phyloP scores from a whole-genome alignment of 2,113 vertebrate genomes.

The Lepisosteus osseus region DNA sequence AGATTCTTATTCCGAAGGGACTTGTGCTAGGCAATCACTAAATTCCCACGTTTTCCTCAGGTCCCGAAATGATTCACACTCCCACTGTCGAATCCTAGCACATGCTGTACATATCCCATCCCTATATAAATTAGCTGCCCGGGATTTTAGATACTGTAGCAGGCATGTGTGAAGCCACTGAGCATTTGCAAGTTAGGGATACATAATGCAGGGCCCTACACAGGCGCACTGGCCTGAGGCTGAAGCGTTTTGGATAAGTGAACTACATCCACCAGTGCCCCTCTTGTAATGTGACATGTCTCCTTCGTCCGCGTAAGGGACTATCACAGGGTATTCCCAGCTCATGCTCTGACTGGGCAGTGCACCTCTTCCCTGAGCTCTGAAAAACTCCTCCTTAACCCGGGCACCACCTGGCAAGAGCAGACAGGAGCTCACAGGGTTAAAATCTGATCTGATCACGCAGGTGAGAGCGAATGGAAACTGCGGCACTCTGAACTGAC shows the following conservation, averaged over 20 bases:
- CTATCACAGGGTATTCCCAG: conserved; percentile 5
- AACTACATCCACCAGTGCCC: neutral
- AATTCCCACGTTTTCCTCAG: neutral
- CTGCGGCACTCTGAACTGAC: no score
- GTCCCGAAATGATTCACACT: neutral
- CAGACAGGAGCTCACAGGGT: no score
- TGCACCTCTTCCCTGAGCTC: neutral
- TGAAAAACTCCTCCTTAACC: no score
- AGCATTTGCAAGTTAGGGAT: no score
- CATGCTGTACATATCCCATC: conserved; percentile 4
- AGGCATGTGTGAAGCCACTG: no score
- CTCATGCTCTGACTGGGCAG: neutral
- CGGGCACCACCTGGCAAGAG: no score
- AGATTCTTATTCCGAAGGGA: neutral
- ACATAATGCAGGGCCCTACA: no score
- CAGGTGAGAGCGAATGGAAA: no score
- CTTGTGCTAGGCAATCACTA: neutral
- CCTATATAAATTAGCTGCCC: neutral
- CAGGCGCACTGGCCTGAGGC: no score
- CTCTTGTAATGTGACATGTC: neutral
- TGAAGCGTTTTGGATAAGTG: no score
- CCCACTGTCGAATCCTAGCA: neutral
- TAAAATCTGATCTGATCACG: no score
- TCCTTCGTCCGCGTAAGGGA: neutral
- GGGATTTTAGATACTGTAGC: no score